Evolutionary conservation across 1,140 invertebrate species (phyloP), one percentile per base, ranked within the genome.

Genomic region (Diabrotica undecimpunctata): DNA sequence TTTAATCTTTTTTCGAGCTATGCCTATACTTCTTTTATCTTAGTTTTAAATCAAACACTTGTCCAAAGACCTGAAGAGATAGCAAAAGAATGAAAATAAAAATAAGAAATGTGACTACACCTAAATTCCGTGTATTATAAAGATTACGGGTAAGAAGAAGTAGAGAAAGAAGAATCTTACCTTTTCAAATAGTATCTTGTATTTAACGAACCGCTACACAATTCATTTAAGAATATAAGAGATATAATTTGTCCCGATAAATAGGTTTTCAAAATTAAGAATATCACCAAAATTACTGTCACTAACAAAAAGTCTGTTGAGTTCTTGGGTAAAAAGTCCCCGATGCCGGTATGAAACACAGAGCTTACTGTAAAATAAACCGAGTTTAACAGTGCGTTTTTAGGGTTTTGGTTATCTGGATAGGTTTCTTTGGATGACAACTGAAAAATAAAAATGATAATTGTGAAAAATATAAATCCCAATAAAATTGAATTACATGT

Each of bases 101-200:
- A 25, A 25, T 25, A 25, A 25, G 25, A 4, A 2, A 25, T 25
- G 25, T 25, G 25, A 25, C 25, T 25, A 1, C 25, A 25, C 25
- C 25, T 25, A 25, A 25, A 25, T 4, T 25, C 25, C 25, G 1
- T 25, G 4, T 25, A 25, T 25, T 4, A 25, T 25, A 25, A 25
- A 25, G 25, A 4, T 1, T 25, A 25, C 1, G 25, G 25, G 4
- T 1, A 25, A 25, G 25, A 25, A 25, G 25, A 25, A 25, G 25
- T 25, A 4, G 25, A 25, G 25, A 25, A 25, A 25, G 25, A 25
- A 12, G 9, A 13, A n/a, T 12, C 7, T 60, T 60, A 60, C 58
- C 13, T 50, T 51, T 55, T 54, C 5, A 55, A 14, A 54, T n/a
- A 63, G 36, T 12, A 63, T 46, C 10, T 41, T 39, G 38, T 38